Percentiles rank a stretch among this genome's conserved stretches.
phyloP scores from a whole-genome alignment of 2,113 vertebrate genomes.

The Callaeas wilsoni region DNA sequence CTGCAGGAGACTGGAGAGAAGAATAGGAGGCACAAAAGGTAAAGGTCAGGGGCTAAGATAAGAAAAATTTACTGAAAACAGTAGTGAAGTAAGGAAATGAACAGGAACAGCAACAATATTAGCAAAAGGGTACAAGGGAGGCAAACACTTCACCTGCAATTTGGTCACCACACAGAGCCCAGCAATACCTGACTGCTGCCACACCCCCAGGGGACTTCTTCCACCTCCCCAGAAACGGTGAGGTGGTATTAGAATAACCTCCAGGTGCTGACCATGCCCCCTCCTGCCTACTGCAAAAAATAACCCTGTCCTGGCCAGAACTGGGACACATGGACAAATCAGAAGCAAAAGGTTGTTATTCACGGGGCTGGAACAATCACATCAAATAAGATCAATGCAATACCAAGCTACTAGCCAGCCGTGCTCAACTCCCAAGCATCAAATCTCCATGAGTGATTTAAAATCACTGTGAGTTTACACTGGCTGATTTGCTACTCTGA shows the following conservation, averaged over 20 bases:
- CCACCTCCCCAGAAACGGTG: too few relatives aligned
- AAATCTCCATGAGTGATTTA: neutral
- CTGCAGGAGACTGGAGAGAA: neutral
- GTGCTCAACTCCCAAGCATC: neutral
- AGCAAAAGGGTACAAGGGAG: neutral
- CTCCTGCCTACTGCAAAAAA: neutral
- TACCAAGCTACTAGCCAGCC: neutral
- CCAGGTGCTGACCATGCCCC: neutral
- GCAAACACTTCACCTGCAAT: rapidly evolving
- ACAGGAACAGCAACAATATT: neutral
- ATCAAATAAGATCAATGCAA: neutral
- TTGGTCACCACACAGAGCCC: neutral
- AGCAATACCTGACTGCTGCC: neutral
- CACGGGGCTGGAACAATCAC: neutral
- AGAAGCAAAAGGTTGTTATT: neutral
- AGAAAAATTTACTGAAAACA: neutral
- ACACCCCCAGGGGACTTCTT: neutral
- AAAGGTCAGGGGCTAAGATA: neutral
- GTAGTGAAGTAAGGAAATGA: neutral
- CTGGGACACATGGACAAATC: neutral
- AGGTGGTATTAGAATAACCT: neutral
- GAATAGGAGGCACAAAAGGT: neutral
- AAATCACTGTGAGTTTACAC: neutral
- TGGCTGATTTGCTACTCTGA: neutral
- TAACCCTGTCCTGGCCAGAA: neutral